Evolutionary conservation across 2,113 vertebrate genomes (phyloP).

Genomic region (Brachirus orientalis): DNA sequence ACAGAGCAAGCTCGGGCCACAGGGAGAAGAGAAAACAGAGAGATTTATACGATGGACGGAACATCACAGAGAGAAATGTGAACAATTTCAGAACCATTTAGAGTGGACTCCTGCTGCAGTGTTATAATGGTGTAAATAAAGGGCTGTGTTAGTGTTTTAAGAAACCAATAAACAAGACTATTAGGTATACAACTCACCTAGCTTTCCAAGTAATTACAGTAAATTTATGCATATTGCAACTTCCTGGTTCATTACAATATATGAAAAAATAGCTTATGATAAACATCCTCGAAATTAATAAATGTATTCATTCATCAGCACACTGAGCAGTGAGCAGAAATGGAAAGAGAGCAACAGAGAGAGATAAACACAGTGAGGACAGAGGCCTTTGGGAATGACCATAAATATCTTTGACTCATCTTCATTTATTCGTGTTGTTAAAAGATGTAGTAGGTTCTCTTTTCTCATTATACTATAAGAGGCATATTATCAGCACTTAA

Average conservation of each 20-base stretch:
- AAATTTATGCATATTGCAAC: slow-evolving; percentile 53
- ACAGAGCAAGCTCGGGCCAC: slow-evolving; percentile 39
- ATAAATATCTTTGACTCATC: slow-evolving; percentile 82
- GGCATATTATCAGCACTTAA: too few relatives aligned
- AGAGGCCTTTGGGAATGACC: slow-evolving; percentile 66
- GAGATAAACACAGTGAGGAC: slow-evolving; percentile 41
- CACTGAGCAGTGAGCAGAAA: slow-evolving; percentile 34
- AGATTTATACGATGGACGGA: slow-evolving; percentile 44
- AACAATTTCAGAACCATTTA: slow-evolving; percentile 47
- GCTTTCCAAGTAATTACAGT: not conserved
- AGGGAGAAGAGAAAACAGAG: slow-evolving; percentile 38
- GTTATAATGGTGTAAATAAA: not conserved
- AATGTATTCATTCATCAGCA: slow-evolving; percentile 70
- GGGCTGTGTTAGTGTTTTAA: not conserved
- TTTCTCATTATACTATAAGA: slow-evolving; percentile 14
- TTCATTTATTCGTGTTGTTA: slow-evolving; percentile 68
- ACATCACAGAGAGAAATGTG: slow-evolving; percentile 40
- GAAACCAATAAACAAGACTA: not conserved
- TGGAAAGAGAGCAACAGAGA: slow-evolving; percentile 25
- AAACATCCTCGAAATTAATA: slow-evolving; percentile 60
- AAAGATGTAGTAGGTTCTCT: slow-evolving; percentile 52
- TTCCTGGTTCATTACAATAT: slow-evolving; percentile 43
- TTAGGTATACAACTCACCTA: not conserved
- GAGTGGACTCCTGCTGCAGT: slow-evolving; percentile 15
- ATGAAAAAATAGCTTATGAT: slow-evolving; percentile 60